These are phyloP conservation scores for Micrasema longulum DNA, from an alignment of 1,140 invertebrate genomes.

Conservation along the genomic window DNA sequence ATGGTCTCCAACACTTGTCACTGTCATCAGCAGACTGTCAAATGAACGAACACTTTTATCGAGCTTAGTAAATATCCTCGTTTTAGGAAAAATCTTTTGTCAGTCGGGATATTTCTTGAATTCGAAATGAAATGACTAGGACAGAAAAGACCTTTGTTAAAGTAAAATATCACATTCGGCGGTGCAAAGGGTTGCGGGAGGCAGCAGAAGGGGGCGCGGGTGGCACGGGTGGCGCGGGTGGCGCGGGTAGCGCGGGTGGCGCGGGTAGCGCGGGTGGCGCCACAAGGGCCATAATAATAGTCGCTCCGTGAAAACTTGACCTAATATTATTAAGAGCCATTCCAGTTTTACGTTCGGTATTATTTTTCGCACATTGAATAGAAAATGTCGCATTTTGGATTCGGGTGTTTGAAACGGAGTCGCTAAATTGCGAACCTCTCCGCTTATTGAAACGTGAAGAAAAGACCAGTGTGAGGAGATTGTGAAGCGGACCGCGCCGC, in stretches of 20 bases:
- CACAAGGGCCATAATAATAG: background rate
- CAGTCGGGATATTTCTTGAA: slow-evolving; percentile 2
- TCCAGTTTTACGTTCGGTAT: too few species aligned
- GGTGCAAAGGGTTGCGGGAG: background rate
- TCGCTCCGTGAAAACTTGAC: too few species aligned
- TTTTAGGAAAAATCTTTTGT: slow-evolving; percentile 8
- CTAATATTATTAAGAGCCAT: too few species aligned
- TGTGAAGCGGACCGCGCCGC: too few species aligned
- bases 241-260: background rate
- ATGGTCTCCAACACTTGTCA: slow-evolving; percentile 18
- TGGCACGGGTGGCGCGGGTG: background rate
- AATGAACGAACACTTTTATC: slow-evolving; percentile 17
- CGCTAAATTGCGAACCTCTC: too few species aligned
- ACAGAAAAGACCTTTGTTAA: slow-evolving; percentile 2
- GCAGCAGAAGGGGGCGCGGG: background rate
- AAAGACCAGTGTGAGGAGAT: too few species aligned
- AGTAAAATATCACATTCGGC: background rate
- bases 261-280: background rate
- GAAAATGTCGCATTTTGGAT: too few species aligned
- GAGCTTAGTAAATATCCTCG: slow-evolving; percentile 21
- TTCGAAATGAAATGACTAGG: background rate
- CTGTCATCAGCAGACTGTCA: slow-evolving; percentile 19
- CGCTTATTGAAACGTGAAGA: too few species aligned
- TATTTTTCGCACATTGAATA: too few species aligned
- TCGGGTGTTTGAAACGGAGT: too few species aligned